These are phyloP conservation scores for Crotalus helleri DNA, from an alignment of 2,113 vertebrate species.

Conservation along the genomic window DNA sequence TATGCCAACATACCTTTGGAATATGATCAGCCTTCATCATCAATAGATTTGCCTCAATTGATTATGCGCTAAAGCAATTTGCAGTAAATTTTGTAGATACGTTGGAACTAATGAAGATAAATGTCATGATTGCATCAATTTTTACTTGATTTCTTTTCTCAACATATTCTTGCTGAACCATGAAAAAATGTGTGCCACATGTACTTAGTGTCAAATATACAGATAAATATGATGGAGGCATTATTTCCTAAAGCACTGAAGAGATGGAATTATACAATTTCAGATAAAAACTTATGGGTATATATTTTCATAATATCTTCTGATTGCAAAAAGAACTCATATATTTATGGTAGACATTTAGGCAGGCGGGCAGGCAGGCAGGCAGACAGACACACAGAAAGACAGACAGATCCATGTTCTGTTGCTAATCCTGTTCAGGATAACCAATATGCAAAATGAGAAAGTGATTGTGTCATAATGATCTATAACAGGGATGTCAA, in stretches of 20 bases:
- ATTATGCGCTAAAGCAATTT: neutral
- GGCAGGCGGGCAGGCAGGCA: neutral
- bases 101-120: neutral
- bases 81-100: neutral
- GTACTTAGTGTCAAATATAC: neutral
- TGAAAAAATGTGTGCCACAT: neutral
- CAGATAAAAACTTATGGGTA: neutral
- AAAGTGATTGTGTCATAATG: neutral
- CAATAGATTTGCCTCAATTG: neutral
- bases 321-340: neutral
- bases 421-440: neutral
- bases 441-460: neutral
- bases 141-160: neutral
- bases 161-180: neutral
- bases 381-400: neutral
- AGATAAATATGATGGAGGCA: neutral
- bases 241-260: neutral
- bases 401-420: neutral
- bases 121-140: neutral
- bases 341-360: neutral
- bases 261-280: neutral
- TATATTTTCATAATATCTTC: neutral
- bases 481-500: neutral
- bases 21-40: neutral
- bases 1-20: neutral